phyloP scores from a whole-genome alignment of 2,888 invertebrate genomes.

The Oscheius sp. region DNA sequence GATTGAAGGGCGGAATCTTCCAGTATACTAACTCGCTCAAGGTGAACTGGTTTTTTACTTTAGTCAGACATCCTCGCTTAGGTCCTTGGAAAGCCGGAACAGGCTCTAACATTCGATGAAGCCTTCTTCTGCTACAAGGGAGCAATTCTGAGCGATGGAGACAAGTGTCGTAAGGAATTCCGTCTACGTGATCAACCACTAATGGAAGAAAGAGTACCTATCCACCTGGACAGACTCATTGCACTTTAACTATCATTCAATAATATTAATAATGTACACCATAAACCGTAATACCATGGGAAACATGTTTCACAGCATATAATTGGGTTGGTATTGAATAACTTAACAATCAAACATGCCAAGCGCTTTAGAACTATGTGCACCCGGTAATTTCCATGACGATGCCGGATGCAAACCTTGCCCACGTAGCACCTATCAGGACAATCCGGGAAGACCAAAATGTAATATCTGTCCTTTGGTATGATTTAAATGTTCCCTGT shows the following conservation, averaged over 20 bases:
- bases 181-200: conserved; percentile 51
- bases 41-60: conserved; percentile 40
- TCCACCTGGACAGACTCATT: conserved; percentile 45
- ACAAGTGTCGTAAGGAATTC: conserved; percentile 60
- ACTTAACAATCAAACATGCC: background rate
- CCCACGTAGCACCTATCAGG: conserved; percentile 49
- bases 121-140: conserved; percentile 72
- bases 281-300: background rate
- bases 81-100: conserved; percentile 67
- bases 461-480: conserved; percentile 50
- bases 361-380: conserved; percentile 45
- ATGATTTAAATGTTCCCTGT: background rate
- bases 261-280: background rate
- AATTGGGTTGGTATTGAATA: background rate
- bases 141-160: conserved; percentile 52
- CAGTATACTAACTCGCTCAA: conserved; percentile 72
- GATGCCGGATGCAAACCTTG: conserved; percentile 49
- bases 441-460: conserved; percentile 47
- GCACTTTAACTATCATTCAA: conserved; percentile 45
- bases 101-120: conserved; percentile 66
- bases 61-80: conserved; percentile 27
- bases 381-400: conserved; percentile 49
- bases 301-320: background rate
- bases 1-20: conserved; percentile 72
- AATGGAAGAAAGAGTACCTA: conserved; percentile 44